Percentiles rank a stretch among this genome's conserved stretches.
phyloP scores from a whole-genome alignment of 2,113 vertebrate species.

The Clarias gariepinus region DNA sequence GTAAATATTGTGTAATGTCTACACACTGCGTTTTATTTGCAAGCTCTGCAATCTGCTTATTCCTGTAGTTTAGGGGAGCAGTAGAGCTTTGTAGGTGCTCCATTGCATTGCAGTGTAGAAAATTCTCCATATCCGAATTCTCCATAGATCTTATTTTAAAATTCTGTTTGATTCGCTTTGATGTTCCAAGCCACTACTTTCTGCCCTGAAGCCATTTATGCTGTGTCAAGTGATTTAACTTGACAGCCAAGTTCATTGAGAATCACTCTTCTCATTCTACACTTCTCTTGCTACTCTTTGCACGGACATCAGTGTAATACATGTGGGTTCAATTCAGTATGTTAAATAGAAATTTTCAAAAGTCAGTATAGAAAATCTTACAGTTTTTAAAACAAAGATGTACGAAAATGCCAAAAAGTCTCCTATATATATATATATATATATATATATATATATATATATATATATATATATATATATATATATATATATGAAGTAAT shows the following conservation, averaged over 20 bases:
- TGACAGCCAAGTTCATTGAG: background rate
- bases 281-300: background rate
- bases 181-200: background rate
- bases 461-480: no score
- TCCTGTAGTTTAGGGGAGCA: background rate
- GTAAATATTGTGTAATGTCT: background rate
- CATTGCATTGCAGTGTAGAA: background rate
- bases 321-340: background rate
- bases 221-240: background rate
- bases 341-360: background rate
- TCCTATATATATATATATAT: no score
- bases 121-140: background rate
- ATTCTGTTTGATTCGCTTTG: constrained; percentile 6
- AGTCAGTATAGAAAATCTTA: background rate
- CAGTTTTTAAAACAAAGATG: background rate
- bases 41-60: background rate
- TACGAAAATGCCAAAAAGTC: background rate
- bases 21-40: background rate
- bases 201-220: background rate
- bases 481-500: no score
- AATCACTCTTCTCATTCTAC: background rate
- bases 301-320: background rate
- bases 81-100: background rate
- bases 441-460: no score
- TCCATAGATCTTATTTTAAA: background rate